Conservation (phyloP, 2,113 vertebrate genomes). For the Brachirus orientalis region DNA sequence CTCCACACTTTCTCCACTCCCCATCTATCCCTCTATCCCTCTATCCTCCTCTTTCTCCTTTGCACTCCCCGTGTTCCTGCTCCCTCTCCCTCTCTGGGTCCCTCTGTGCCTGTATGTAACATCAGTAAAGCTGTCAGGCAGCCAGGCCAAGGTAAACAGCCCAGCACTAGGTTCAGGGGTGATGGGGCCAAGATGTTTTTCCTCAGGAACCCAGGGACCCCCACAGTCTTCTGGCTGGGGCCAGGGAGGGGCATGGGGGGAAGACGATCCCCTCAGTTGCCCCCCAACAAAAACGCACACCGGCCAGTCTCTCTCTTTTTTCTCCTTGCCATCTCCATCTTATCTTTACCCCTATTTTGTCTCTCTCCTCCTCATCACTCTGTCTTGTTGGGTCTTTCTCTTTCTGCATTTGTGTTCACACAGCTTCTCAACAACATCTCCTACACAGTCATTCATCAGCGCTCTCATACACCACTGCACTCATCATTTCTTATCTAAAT, state of each 20-base stretch:
- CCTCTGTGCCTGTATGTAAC: slow-evolving; percentile 95
- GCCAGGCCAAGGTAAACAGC: slow-evolving; percentile 98
- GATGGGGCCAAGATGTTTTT: slow-evolving; percentile 95
- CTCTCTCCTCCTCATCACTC: slow-evolving; percentile 34
- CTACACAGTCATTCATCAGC: slow-evolving; percentile 55
- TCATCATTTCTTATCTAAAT: slow-evolving; percentile 86
- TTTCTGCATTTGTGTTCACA: slow-evolving; percentile 90
- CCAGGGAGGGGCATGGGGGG: slow-evolving; percentile 78
- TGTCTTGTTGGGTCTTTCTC: slow-evolving; percentile 6
- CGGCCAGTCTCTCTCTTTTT: slow-evolving; percentile 23
- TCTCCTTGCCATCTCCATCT: slow-evolving; percentile 21
- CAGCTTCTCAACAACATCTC: too few species aligned
- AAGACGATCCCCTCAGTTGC: slow-evolving; percentile 81
- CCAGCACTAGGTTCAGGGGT: slow-evolving; percentile 97
- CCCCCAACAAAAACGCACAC: slow-evolving; percentile 75
- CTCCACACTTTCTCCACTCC: slow-evolving; percentile 37
- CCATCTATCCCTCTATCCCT: slow-evolving; percentile 41
- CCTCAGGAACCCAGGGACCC: slow-evolving; percentile 92
- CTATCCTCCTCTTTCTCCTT: slow-evolving; percentile 46
- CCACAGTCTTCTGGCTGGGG: slow-evolving; percentile 82
- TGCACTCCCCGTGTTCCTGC: slow-evolving; percentile 52
- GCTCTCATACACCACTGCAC: not conserved
- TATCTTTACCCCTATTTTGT: slow-evolving; percentile 16
- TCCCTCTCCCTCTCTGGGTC: slow-evolving; percentile 75
- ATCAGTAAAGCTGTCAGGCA: slow-evolving; percentile 99